Base-by-base conservation (phyloP, 2,797 vertebrate genomes). In the Margarornis squamiger region DNA sequence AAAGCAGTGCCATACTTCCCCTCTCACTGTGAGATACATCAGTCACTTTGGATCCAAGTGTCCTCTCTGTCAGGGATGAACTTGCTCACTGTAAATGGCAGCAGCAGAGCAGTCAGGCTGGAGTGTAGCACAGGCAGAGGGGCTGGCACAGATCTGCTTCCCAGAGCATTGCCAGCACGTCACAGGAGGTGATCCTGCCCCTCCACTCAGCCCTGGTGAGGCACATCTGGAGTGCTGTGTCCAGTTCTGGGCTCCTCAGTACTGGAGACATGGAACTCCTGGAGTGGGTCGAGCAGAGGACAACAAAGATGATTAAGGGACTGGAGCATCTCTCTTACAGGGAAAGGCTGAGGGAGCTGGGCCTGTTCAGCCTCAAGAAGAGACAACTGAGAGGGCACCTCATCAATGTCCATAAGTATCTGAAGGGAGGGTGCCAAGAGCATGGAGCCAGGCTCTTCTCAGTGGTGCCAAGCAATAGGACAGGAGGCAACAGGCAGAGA, bases 61-160 rank as follows among this genome's bases (percentile, higher is more conserved):
- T 19, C 26, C n/a, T 48, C 26, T 16, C 26, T 36, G 26, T 7
- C 52, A 22, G 45, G 59, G 39, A 34, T 4, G 16, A 24, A 63
- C 14, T 18, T 43, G 43, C 8, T 11, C 29, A 14, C 54, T 7
- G n/a, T 13, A 14, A 20, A 27, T 2, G 23, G 34, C 38, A 54
- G 43, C 39, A 70, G 45, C 0, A 6, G 58, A n/a, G 4, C 1
- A 5, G 18, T 7, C 46, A 52, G 43, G 36, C 48, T 14, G 39
- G 14, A 48, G 43, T 7, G 5, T 24, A 32, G 61, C 4, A 18
- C 24, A 1, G 17, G 23, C 49, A 9, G 1, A 8, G 38, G 23
- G 23, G 10, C 9, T 8, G 66, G 75, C n/a, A 52, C 15, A 8
- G 21, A 10, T 7, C 62, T 8, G 0, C 34, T 11, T 17, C 14